Evolutionary conservation across 2,888 invertebrate species (phyloP).

Genomic region (Sinohyriopsis cumingii): DNA sequence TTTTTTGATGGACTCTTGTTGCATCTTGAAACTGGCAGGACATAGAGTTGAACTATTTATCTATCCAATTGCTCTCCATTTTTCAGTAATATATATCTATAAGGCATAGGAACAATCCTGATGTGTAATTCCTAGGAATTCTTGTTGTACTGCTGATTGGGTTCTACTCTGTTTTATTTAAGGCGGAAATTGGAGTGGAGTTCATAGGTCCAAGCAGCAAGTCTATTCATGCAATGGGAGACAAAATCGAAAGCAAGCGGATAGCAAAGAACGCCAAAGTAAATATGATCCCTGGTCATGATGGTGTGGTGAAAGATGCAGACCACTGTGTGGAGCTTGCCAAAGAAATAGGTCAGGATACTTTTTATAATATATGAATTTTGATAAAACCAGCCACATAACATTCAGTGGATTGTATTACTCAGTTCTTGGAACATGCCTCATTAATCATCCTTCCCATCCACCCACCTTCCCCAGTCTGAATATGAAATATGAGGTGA

Average conservation of each 20-base stretch:
- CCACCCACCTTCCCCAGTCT: too few relatives aligned
- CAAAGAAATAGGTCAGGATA: slow-evolving; percentile 75
- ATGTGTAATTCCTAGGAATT: too few relatives aligned
- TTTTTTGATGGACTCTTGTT: too few relatives aligned
- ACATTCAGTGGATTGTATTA: not conserved
- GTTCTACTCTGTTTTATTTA: slow-evolving; percentile 1
- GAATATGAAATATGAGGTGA: too few relatives aligned
- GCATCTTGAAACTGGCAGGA: too few relatives aligned
- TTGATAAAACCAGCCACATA: too few relatives aligned
- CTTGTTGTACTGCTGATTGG: too few relatives aligned
- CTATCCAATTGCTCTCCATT: too few relatives aligned
- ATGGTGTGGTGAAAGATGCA: slow-evolving; percentile 74
- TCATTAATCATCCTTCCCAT: not conserved
- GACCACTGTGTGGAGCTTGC: slow-evolving; percentile 78
- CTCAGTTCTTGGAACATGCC: not conserved
- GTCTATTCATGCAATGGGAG: slow-evolving; percentile 80
- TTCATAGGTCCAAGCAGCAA: slow-evolving; percentile 78
- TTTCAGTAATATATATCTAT: too few relatives aligned
- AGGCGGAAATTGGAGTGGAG: slow-evolving; percentile 75
- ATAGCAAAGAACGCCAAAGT: slow-evolving; percentile 78
- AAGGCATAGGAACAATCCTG: too few relatives aligned
- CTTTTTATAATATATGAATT: not conserved
- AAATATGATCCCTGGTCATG: slow-evolving; percentile 78
- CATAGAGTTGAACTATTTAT: too few relatives aligned
- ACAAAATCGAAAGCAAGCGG: slow-evolving; percentile 80